Evolutionary conservation across 2,113 vertebrate genomes (phyloP).

Genomic region (Mormyrus iriodes): DNA sequence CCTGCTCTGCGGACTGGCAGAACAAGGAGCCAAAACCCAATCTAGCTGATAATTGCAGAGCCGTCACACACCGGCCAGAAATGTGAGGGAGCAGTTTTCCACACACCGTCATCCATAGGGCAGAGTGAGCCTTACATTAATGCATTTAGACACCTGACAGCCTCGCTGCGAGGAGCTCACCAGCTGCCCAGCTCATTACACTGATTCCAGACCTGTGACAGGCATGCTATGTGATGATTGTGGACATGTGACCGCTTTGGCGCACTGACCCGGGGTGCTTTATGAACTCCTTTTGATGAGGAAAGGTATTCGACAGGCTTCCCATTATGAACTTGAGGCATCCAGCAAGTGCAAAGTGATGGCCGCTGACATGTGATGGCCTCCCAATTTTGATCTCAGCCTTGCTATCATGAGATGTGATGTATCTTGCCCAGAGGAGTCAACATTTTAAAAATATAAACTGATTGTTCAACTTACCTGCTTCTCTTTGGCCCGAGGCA

Average conservation of each 20-base stretch:
- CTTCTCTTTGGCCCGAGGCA: conserved; percentile 2
- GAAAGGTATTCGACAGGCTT: background rate
- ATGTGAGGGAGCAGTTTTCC: conserved; percentile 53
- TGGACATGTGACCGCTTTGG: background rate
- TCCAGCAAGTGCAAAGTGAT: background rate
- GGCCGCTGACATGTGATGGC: background rate
- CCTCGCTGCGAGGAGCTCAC: background rate
- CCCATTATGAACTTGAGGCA: background rate
- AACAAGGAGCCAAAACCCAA: conserved; percentile 54
- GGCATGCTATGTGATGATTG: background rate
- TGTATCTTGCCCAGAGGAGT: background rate
- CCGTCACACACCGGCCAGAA: conserved; percentile 6
- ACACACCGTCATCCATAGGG: conserved; percentile 48
- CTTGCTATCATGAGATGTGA: background rate
- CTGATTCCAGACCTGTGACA: conserved; percentile 2
- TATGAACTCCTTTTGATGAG: background rate
- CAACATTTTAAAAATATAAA: background rate
- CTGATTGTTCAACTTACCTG: background rate
- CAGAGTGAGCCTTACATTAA: conserved; percentile 57
- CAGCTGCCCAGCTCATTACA: background rate
- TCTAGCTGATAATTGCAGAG: conserved; percentile 62
- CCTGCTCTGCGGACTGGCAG: conserved; percentile 58
- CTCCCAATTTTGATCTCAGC: background rate
- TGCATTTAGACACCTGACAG: conserved; percentile 8
- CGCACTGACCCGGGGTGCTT: background rate